Percentiles rank a stretch among this genome's conserved stretches.
Conservation (phyloP, 2,888 invertebrate genomes). For the Leptopilina myrica region DNA sequence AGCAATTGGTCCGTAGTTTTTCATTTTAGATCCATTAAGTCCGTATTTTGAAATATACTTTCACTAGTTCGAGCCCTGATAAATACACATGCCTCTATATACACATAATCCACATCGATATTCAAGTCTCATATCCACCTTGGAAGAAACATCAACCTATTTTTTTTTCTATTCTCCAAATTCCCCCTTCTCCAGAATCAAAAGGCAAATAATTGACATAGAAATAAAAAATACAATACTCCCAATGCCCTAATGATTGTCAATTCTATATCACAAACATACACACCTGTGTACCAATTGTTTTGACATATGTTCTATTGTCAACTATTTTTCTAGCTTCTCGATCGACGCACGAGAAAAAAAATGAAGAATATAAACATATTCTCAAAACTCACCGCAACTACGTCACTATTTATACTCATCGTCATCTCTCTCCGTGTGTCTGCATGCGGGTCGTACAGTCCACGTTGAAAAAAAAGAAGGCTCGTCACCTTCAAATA, state of each 20-base stretch:
- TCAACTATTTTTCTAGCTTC: slow-evolving; percentile 53
- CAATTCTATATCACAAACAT: slow-evolving; percentile 45
- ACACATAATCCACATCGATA: background rate
- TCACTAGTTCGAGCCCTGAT: too few relatives aligned
- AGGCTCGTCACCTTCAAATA: background rate
- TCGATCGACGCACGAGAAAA: slow-evolving; percentile 41
- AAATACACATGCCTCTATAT: background rate
- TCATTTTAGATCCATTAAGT: too few relatives aligned
- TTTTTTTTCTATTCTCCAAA: slow-evolving; percentile 47
- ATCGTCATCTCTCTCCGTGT: too few relatives aligned
- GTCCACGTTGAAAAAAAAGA: slow-evolving; percentile 59
- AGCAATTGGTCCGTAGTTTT: too few relatives aligned
- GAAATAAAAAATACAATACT: slow-evolving; percentile 54
- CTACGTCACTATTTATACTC: slow-evolving; percentile 40
- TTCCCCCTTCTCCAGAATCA: too few relatives aligned
- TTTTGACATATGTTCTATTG: slow-evolving; percentile 75
- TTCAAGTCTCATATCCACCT: slow-evolving; percentile 19
- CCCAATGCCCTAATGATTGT: slow-evolving; percentile 58
- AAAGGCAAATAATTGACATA: slow-evolving; percentile 20
- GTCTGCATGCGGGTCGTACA: slow-evolving; percentile 67
- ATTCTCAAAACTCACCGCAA: slow-evolving; percentile 49
- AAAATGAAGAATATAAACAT: slow-evolving; percentile 46
- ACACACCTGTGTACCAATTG: slow-evolving; percentile 75
- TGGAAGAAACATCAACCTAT: slow-evolving; percentile 49
- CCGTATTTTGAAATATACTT: too few relatives aligned